A percentile compares a stretch with the other conserved stretches of the same genome.
phyloP scores from a whole-genome alignment of 2,113 vertebrate genomes.

The Sitta europaea region DNA sequence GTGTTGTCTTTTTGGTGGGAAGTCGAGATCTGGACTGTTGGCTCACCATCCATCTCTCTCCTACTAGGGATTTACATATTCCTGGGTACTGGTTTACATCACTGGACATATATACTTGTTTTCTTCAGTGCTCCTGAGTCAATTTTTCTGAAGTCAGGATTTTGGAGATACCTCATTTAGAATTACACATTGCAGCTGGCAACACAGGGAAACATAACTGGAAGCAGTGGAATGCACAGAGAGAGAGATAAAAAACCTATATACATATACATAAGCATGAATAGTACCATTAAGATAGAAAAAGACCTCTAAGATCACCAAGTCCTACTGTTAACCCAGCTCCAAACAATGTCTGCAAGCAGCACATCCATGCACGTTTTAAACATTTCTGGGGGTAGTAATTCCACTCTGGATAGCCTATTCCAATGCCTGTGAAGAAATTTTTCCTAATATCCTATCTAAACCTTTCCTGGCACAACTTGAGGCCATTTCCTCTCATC shows the following conservation, averaged over 20 bases:
- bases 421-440: not conserved
- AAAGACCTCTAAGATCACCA: not conserved
- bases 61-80: not conserved
- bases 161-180: not conserved
- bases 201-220: not conserved
- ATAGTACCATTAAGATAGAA: not conserved
- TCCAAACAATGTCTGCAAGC: not conserved
- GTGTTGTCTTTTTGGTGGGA: not conserved
- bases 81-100: not conserved
- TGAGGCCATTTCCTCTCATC: not conserved
- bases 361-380: not conserved
- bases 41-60: not conserved
- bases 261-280: not conserved
- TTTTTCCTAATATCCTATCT: not conserved
- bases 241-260: not conserved
- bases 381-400: not conserved
- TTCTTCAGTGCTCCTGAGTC: not conserved
- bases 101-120: not conserved
- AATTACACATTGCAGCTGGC: not conserved
- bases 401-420: not conserved
- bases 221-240: not conserved
- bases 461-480: not conserved
- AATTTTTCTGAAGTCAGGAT: not conserved
- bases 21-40: not conserved
- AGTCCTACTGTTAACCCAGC: not conserved